A percentile compares a stretch with the other conserved stretches of the same genome.
Conservation (phyloP, 2,797 vertebrate genomes). For the Pygocentrus nattereri region DNA sequence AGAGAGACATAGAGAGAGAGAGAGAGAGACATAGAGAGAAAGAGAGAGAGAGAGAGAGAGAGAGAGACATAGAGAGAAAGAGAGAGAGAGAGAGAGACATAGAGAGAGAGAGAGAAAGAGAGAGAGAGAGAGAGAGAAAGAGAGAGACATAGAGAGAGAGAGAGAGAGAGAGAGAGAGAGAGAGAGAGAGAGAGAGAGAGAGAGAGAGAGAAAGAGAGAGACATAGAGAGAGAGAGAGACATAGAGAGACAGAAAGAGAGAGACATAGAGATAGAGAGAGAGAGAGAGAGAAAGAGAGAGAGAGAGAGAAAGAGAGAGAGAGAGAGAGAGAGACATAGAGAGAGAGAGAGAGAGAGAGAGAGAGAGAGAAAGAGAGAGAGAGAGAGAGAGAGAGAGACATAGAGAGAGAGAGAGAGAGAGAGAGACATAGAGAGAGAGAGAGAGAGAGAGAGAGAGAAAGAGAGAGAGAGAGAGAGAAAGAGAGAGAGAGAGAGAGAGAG, state of each 20-base stretch:
- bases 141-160: conserved; percentile 2
- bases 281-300: conserved; percentile 1
- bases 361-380: conserved; percentile 1
- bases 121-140: conserved; percentile 2
- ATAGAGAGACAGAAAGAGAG: no score
- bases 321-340: conserved; percentile 1
- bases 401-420: background rate
- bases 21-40: no score
- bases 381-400: background rate
- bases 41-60: background rate
- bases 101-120: background rate
- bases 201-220: conserved; percentile 1
- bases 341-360: no score
- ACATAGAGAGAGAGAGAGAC: background rate
- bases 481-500: conserved; percentile 1
- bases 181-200: background rate
- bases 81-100: background rate
- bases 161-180: background rate
- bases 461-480: background rate
- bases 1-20: conserved; percentile 7
- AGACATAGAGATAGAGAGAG: background rate
- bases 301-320: background rate
- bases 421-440: conserved; percentile 4
- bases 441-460: no score
- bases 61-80: no score